Conservation (phyloP, 2,113 vertebrate species). For the Bucco capensis region DNA sequence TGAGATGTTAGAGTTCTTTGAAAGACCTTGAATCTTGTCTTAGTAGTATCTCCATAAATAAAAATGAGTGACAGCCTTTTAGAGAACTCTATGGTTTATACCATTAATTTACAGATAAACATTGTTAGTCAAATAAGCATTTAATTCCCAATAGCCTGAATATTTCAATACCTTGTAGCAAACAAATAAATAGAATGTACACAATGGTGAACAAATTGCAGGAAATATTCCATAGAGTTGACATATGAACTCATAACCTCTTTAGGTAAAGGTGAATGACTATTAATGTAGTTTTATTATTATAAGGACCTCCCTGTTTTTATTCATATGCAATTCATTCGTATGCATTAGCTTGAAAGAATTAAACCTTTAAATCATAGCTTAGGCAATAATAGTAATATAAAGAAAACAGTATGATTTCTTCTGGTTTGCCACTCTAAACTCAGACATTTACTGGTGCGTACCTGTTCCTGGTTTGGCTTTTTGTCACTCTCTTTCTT, state of each 20-base stretch:
- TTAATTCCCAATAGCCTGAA: conserved; percentile 40
- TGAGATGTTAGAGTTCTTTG: conserved; percentile 27
- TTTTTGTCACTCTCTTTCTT: neutral
- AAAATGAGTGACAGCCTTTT: conserved; percentile 38
- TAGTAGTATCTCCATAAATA: conserved; percentile 43
- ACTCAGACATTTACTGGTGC: neutral
- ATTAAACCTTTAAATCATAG: conserved; percentile 56
- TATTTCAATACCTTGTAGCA: conserved; percentile 41
- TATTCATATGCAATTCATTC: conserved; percentile 19
- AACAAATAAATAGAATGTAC: conserved; percentile 15
- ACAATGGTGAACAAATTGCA: conserved; percentile 57
- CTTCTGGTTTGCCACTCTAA: neutral
- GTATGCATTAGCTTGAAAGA: conserved; percentile 45
- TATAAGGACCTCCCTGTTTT: neutral
- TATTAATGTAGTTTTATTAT: conserved; percentile 55
- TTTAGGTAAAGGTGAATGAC: conserved; percentile 62
- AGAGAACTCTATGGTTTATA: conserved; percentile 38
- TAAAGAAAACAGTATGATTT: neutral
- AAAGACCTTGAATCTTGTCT: conserved; percentile 50
- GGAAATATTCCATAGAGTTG: conserved; percentile 24
- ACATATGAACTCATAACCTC: conserved; percentile 49
- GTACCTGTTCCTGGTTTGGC: neutral
- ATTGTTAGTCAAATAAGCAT: conserved; percentile 59
- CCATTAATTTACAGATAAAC: conserved; percentile 20
- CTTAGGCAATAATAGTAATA: conserved; percentile 19